Evolutionary conservation across 2,888 invertebrate species (phyloP).

Genomic region (Leptothorax acervorum): DNA sequence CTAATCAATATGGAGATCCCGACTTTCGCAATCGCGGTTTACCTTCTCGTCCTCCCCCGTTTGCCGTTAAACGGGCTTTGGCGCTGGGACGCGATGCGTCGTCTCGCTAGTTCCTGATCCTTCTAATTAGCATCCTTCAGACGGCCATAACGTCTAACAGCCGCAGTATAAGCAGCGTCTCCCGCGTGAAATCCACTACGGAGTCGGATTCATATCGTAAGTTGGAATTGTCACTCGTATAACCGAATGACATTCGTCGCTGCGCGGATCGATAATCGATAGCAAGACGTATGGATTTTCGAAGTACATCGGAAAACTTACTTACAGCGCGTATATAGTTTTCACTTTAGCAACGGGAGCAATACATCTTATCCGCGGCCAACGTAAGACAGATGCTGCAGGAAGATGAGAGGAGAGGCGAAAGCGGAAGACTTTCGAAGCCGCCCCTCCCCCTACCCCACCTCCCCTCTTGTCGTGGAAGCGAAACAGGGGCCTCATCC

Average conservation of each 20-base stretch:
- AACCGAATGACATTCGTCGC: background rate
- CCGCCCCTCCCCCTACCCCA: background rate
- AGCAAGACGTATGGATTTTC: conserved; percentile 58
- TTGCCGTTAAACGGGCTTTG: conserved; percentile 49
- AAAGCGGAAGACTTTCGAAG: conserved; percentile 54
- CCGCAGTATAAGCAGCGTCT: conserved; percentile 13
- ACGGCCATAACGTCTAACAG: conserved; percentile 29
- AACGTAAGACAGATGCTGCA: conserved; percentile 40
- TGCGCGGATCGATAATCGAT: conserved; percentile 44
- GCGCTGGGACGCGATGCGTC: conserved; percentile 30
- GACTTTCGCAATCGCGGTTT: conserved; percentile 63
- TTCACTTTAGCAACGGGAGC: conserved; percentile 57
- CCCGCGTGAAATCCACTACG: background rate
- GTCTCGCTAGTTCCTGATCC: conserved; percentile 32
- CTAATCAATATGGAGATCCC: conserved; percentile 69
- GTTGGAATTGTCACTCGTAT: conserved; percentile 31
- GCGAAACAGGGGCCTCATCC: conserved; percentile 32
- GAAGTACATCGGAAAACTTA: conserved; percentile 63
- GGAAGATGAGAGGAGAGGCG: conserved; percentile 37
- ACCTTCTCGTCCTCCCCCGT: conserved; percentile 44
- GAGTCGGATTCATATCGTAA: background rate
- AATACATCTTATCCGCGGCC: conserved; percentile 66
- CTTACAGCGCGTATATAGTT: conserved; percentile 69
- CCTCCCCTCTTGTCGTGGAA: conserved; percentile 6
- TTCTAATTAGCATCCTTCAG: conserved; percentile 51